Evolutionary conservation across 2,113 vertebrate species (phyloP).

Genomic region (Macrotus californicus): DNA sequence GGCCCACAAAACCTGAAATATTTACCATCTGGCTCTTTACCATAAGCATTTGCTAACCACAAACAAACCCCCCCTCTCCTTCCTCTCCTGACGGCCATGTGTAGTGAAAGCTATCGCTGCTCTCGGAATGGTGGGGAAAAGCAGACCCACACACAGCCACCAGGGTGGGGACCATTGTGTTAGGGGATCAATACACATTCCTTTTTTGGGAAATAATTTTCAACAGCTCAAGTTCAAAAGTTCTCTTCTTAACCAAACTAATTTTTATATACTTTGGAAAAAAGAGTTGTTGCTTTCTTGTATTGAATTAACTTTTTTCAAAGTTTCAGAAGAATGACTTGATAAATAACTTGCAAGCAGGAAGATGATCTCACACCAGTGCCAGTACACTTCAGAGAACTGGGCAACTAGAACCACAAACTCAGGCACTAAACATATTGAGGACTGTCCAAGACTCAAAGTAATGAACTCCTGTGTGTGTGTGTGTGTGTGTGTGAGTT

Average conservation of each 20-base stretch:
- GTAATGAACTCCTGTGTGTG: not conserved
- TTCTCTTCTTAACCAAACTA: not conserved
- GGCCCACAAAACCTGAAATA: not conserved
- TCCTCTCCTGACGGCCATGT: fast-evolving
- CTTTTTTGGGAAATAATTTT: not conserved
- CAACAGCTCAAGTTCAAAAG: not conserved
- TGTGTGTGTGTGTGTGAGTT: not conserved
- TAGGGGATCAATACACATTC: not conserved
- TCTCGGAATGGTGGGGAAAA: not conserved
- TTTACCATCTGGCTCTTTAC: not conserved
- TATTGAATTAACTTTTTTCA: not conserved
- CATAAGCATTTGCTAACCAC: not conserved
- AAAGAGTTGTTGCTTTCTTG: not conserved
- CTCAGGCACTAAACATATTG: not conserved
- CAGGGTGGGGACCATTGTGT: no score
- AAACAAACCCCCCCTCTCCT: not conserved
- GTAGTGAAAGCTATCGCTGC: not conserved
- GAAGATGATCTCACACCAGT: not conserved
- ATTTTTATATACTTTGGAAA: not conserved
- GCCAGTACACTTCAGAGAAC: not conserved
- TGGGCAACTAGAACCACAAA: not conserved
- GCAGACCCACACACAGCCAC: fast-evolving
- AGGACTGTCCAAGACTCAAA: not conserved
- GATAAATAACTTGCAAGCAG: not conserved
- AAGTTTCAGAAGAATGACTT: not conserved